Evolutionary conservation across 2,113 vertebrate genomes (phyloP).

Genomic region (Amphiprion percula): DNA sequence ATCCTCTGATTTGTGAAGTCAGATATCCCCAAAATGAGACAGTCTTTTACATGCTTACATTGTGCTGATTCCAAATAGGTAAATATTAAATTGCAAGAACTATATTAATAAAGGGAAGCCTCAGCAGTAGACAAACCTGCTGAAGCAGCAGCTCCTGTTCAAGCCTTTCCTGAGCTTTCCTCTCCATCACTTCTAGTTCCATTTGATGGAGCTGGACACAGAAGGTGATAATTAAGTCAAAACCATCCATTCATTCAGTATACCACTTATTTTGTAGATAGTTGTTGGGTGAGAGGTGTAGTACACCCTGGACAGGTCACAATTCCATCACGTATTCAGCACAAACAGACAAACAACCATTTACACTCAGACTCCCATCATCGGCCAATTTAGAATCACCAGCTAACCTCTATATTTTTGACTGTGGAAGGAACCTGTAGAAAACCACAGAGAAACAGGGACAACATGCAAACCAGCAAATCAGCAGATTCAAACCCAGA

Average conservation of each 20-base stretch:
- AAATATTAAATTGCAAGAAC: not conserved
- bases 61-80: not conserved
- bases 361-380: no score
- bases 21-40: not conserved
- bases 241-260: not conserved
- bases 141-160: conserved; percentile 83
- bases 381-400: no score
- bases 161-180: conserved; percentile 81
- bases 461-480: no score
- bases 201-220: conserved; percentile 79
- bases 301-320: no score
- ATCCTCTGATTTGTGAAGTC: not conserved
- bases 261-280: no score
- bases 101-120: not conserved
- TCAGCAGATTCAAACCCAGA: no score
- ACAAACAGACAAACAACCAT: no score
- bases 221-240: not conserved
- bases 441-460: no score
- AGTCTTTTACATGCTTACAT: not conserved
- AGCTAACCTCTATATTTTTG: no score
- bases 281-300: no score
- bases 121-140: conserved; percentile 77
- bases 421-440: no score
- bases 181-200: conserved; percentile 77
- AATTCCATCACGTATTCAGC: no score